Evolutionary conservation across 2,888 invertebrate species (phyloP), one percentile per base, ranked within the genome.

Genomic region (Leptinotarsa peninsularis): DNA sequence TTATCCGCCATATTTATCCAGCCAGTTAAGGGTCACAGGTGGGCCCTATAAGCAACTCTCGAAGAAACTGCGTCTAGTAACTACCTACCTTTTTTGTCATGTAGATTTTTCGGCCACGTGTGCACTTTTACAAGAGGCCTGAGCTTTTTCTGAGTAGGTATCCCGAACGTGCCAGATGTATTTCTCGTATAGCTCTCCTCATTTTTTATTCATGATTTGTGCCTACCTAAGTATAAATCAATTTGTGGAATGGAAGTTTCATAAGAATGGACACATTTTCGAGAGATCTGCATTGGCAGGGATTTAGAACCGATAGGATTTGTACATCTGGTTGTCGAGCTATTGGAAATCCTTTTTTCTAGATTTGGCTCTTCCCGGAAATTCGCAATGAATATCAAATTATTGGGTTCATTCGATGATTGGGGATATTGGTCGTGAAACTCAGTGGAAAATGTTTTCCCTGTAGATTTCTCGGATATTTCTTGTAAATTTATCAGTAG

Each of bases 121-220:
- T 77, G 71, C 73, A 75, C 72, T 75, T 74, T 72, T 67, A 60
- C 63, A 74, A 72, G 69, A 67, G 68, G 56, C 58, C 66, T 56
- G 56, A 60, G 72, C 60, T 49, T 68, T 63, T 73, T 68, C 58
- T 66, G 68, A 75, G 60, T 21, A 21, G 21, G 21, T 77, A 72
- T 72, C 72, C 52, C n/a, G n/a, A 18, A 71, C 56, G 71, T 74
- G 71, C 52, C 72, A 54, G 72, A 74, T 74, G 67, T 66, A 71
- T 76, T 74, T 73, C 72, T 70, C 76, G 67, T 66, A 71, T 52
- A 74, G 54, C 72, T 66, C 56, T 58, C 23, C 77, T 79, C 81
- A 81, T 80, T 80, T 81, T 79, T 81, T 81, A 81, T 81, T 80
- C 81, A 81, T 79, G 79, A 78, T 79, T 78, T 78, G 78, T 73